These are phyloP conservation scores for Lepidonotus clava DNA, from an alignment of 2,888 invertebrate genomes.

Conservation along the genomic window DNA sequence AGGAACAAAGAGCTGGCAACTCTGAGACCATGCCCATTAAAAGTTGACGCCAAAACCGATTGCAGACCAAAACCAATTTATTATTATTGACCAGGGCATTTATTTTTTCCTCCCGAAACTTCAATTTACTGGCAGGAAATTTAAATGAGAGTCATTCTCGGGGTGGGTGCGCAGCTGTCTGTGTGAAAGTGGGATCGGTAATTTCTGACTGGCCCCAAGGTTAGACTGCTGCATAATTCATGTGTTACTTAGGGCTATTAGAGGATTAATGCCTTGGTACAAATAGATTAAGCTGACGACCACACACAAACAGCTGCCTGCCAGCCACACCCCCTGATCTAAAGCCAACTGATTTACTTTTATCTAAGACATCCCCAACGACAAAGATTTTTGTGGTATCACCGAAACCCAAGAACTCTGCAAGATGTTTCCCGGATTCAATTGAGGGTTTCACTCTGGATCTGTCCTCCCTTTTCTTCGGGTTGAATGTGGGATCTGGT, in stretches of 20 bases:
- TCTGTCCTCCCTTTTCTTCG: too few species aligned
- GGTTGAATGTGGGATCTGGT: too few species aligned
- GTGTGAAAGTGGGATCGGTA: neutral
- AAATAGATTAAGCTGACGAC: neutral
- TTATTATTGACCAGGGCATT: neutral
- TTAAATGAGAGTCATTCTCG: constrained; percentile 8
- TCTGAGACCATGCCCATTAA: neutral
- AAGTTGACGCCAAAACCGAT: neutral
- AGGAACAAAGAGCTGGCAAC: neutral
- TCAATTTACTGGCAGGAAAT: constrained; percentile 3
- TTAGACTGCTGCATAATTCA: constrained; percentile 48
- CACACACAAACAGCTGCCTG: constrained; percentile 30
- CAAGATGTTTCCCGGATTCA: too few species aligned
- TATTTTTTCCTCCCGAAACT: neutral
- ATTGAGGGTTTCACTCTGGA: too few species aligned
- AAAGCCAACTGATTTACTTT: neutral
- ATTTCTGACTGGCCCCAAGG: too few species aligned
- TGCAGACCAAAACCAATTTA: neutral
- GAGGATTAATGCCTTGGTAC: constrained; percentile 1
- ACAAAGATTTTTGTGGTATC: too few species aligned
- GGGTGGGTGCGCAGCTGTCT: neutral
- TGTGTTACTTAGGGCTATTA: constrained; percentile 6
- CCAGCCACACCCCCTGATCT: neutral
- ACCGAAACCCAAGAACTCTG: too few species aligned
- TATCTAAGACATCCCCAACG: neutral